Percentiles rank a stretch among this genome's conserved stretches.
Evolutionary conservation across 2,888 invertebrate genomes (phyloP).

Genomic region (Deilephila elpenor): DNA sequence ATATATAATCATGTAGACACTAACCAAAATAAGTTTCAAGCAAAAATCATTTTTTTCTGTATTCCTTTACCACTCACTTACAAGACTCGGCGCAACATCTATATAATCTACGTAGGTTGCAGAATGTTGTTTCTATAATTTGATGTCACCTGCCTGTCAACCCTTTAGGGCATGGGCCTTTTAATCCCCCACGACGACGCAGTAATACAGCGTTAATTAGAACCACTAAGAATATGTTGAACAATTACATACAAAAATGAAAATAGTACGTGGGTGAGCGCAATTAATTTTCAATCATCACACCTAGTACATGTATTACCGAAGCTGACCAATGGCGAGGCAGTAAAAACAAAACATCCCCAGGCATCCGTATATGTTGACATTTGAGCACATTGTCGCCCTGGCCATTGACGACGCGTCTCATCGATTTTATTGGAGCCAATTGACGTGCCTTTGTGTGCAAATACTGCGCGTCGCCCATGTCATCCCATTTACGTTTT

Average conservation of each 20-base stretch:
- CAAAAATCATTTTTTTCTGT: too few species aligned
- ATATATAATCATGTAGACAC: too few species aligned
- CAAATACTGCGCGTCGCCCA: conserved; percentile 53
- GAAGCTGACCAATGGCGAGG: conserved; percentile 8
- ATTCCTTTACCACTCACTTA: too few species aligned
- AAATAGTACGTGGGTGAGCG: not conserved
- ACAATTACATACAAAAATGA: not conserved
- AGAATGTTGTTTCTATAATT: too few species aligned
- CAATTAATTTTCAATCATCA: not conserved
- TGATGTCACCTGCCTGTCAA: too few species aligned
- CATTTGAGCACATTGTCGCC: conserved; percentile 69
- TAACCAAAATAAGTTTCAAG: too few species aligned
- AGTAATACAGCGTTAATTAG: too few species aligned
- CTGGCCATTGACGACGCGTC: conserved; percentile 60
- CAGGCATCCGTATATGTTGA: conserved; percentile 57
- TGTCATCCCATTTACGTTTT: conserved; percentile 26
- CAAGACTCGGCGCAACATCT: too few species aligned
- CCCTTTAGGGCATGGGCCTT: too few species aligned
- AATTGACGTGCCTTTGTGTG: conserved; percentile 76
- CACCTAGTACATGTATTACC: not conserved
- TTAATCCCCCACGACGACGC: too few species aligned
- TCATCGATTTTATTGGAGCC: conserved; percentile 73
- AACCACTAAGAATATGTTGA: too few species aligned
- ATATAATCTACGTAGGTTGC: too few species aligned
- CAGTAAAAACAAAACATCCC: conserved; percentile 28